Evolutionary conservation across 2,888 invertebrate genomes (phyloP).

Genomic region (Lasioglossum marginatum): DNA sequence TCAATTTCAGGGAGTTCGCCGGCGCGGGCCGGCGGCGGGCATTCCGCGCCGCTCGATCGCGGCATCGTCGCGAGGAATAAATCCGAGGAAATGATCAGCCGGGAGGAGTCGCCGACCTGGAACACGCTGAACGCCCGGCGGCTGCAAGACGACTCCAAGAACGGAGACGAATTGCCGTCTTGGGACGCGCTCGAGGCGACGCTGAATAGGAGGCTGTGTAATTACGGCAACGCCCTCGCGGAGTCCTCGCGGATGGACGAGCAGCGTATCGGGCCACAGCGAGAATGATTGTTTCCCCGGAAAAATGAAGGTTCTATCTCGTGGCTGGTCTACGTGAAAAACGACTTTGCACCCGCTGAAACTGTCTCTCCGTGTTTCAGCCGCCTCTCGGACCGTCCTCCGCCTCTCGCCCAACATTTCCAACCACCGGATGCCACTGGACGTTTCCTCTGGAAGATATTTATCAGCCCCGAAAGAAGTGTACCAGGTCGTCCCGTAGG

Average conservation of each 20-base stretch:
- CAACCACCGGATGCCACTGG: slow-evolving; percentile 17
- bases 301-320: slow-evolving; percentile 52
- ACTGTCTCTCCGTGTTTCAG: background rate
- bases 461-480: slow-evolving; percentile 8
- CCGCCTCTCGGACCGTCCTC: background rate
- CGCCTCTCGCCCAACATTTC: background rate
- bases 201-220: slow-evolving; percentile 75
- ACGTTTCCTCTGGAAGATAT: slow-evolving; percentile 28
- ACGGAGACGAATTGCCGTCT: slow-evolving; percentile 74
- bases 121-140: slow-evolving; percentile 66
- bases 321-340: background rate
- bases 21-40: slow-evolving; percentile 65
- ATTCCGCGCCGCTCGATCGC: slow-evolving; percentile 65
- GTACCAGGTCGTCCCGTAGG: background rate
- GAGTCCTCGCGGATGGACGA: slow-evolving; percentile 61
- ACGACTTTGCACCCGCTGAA: background rate
- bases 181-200: slow-evolving; percentile 78
- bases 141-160: slow-evolving; percentile 60
- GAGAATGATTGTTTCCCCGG: slow-evolving; percentile 18
- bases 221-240: slow-evolving; percentile 68
- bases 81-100: slow-evolving; percentile 76
- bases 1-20: slow-evolving; percentile 72
- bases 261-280: slow-evolving; percentile 60
- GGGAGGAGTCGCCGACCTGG: slow-evolving; percentile 75
- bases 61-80: slow-evolving; percentile 69